Evolutionary conservation across 2,113 vertebrate genomes (phyloP).

Genomic region (Dicaeum eximium): DNA sequence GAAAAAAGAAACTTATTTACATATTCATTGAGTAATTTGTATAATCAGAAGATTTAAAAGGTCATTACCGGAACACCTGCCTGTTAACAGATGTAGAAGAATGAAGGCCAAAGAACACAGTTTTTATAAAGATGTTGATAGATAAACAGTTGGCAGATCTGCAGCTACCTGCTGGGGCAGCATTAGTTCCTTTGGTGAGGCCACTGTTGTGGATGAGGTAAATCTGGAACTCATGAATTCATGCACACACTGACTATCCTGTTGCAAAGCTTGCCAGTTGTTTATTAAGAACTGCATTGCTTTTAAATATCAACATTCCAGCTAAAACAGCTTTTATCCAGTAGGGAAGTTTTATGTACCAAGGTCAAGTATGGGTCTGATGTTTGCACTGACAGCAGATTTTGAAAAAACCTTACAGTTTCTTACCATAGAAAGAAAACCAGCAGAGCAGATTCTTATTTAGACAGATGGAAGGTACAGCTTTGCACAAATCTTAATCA

Average conservation of each 20-base stretch:
- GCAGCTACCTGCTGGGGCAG: conserved; percentile 11
- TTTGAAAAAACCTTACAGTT: neutral
- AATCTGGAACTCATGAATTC: neutral
- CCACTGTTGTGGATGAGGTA: neutral
- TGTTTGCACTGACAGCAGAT: neutral
- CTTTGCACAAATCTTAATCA: neutral
- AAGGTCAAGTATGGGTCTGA: neutral
- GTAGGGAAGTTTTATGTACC: neutral
- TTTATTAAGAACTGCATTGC: neutral
- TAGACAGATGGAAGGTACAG: neutral
- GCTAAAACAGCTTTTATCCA: neutral
- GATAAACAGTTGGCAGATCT: conserved; percentile 33
- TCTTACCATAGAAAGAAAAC: neutral
- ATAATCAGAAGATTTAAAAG: conserved; percentile 62
- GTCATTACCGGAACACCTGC: conserved; percentile 58
- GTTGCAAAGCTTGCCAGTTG: neutral
- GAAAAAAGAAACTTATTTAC: conserved; percentile 11
- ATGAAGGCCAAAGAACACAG: conserved; percentile 28
- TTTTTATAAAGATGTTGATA: neutral
- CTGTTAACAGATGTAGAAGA: conserved; percentile 51
- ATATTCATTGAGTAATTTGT: conserved; percentile 57
- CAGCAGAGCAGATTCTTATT: neutral
- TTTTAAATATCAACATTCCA: neutral
- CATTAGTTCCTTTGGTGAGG: neutral
- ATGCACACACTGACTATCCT: neutral